Evolutionary conservation across 2,113 vertebrate species (phyloP).

Genomic region (Osmerus eperlanus): DNA sequence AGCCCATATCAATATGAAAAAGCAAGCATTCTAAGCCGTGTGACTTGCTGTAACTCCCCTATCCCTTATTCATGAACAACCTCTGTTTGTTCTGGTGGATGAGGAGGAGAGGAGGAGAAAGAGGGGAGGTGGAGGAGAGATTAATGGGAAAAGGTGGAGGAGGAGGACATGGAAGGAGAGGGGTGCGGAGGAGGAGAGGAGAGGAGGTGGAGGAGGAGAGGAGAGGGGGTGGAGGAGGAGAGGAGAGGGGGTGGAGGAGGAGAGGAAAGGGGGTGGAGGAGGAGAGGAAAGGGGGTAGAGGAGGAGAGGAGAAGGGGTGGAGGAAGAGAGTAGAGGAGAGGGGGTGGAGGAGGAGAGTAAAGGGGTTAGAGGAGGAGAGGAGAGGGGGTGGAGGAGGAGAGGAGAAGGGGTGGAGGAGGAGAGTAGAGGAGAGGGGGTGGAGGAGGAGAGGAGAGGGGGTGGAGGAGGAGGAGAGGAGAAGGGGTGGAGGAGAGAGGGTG

Average conservation of each 20-base stretch:
- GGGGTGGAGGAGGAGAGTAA: neutral
- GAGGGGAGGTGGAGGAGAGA: neutral
- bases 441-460: neutral
- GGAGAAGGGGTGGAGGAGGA: too few relatives aligned
- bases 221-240: too few relatives aligned
- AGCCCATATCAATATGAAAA: constrained; percentile 24
- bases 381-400: too few relatives aligned
- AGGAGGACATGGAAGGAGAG: too few relatives aligned
- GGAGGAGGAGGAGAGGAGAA: too few relatives aligned
- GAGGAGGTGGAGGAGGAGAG: too few relatives aligned
- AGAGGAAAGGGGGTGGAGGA: neutral
- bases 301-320: neutral
- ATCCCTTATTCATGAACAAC: constrained; percentile 34
- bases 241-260: too few relatives aligned
- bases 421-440: neutral
- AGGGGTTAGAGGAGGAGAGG: too few relatives aligned
- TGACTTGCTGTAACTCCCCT: constrained; percentile 4
- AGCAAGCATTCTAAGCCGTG: neutral
- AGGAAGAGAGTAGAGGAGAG: neutral
- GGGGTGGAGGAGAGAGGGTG: too few relatives aligned
- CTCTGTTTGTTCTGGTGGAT: constrained; percentile 16
- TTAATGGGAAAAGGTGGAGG: neutral
- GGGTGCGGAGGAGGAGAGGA: too few relatives aligned
- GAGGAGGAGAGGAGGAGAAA: neutral
- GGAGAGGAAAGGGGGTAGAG: neutral